Evolutionary conservation across 2,113 vertebrate species (phyloP).

Genomic region (Ailurus styani): DNA sequence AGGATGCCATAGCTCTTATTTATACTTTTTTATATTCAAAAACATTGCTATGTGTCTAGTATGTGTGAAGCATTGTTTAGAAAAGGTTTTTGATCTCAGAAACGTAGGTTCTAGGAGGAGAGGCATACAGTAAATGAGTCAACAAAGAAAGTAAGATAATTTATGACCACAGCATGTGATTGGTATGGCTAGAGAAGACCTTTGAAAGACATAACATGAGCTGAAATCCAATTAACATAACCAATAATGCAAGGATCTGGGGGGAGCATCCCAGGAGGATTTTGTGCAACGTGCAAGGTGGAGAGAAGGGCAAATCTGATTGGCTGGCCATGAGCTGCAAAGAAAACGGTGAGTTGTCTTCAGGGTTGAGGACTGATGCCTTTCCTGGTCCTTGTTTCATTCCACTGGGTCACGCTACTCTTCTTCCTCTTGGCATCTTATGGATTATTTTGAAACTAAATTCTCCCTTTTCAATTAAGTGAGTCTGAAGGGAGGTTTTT

Average conservation of each 20-base stretch:
- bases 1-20: not conserved
- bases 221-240: not conserved
- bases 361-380: not conserved
- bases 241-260: not conserved
- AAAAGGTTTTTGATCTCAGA: not conserved
- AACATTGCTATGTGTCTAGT: not conserved
- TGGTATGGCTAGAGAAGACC: not conserved
- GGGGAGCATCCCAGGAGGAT: not conserved
- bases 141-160: not conserved
- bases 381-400: no score
- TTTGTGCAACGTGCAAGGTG: not conserved
- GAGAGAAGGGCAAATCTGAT: not conserved
- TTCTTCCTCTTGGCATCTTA: not conserved
- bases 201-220: not conserved
- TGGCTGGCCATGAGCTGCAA: fast-evolving
- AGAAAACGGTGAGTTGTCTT: fast-evolving
- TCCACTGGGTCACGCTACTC: fast-evolving
- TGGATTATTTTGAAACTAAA: not conserved
- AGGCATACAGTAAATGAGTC: not conserved
- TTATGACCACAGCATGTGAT: not conserved
- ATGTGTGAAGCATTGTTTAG: not conserved
- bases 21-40: not conserved
- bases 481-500: not conserved
- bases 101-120: not conserved
- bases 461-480: not conserved